Percentiles rank a stretch among this genome's conserved stretches.
phyloP scores from a whole-genome alignment of 2,113 vertebrate genomes.

The Isurus oxyrinchus region DNA sequence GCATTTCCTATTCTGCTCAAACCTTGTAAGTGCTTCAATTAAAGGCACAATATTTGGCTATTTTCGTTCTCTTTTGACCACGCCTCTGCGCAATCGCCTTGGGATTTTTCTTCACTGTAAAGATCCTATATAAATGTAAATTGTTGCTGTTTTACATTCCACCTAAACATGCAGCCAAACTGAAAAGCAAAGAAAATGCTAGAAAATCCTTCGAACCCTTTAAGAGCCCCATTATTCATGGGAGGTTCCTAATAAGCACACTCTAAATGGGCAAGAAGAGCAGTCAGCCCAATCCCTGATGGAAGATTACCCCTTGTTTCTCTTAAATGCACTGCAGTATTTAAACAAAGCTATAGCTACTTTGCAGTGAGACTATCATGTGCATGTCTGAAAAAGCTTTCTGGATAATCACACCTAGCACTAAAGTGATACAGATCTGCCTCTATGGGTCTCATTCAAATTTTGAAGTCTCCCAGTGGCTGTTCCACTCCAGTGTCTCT shows the following conservation, averaged over 20 bases:
- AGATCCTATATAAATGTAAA: background rate
- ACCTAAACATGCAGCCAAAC: background rate
- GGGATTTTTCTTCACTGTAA: background rate
- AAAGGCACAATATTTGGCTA: background rate
- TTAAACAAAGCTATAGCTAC: background rate
- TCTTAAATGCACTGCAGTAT: background rate
- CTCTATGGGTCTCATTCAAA: background rate
- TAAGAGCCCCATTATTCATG: background rate
- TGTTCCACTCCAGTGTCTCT: slow-evolving; percentile 15
- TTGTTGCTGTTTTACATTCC: background rate
- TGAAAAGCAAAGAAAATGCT: background rate
- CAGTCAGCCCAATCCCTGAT: background rate
- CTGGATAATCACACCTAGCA: background rate
- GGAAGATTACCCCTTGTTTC: background rate
- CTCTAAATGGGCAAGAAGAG: background rate
- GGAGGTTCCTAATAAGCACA: background rate
- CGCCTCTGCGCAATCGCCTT: background rate
- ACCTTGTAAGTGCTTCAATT: background rate
- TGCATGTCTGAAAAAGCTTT: background rate
- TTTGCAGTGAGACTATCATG: background rate
- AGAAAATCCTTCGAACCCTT: background rate
- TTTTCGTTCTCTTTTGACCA: background rate
- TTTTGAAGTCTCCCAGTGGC: background rate
- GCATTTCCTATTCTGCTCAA: background rate
- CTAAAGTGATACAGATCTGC: slow-evolving; percentile 11